Conservation (phyloP, 2,797 vertebrate genomes). For the Siniperca obscura region DNA sequence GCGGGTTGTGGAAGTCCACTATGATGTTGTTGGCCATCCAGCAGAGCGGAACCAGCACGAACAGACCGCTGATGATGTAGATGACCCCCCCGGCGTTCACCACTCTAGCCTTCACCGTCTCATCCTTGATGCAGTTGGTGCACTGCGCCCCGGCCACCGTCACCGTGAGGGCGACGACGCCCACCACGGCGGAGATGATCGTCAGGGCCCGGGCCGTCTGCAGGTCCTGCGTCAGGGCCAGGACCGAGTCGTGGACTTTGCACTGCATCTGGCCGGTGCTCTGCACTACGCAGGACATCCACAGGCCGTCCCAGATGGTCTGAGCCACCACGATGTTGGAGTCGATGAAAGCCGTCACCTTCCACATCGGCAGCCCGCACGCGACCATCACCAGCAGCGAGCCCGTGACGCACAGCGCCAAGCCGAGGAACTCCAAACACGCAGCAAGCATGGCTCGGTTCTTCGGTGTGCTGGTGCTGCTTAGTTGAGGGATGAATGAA, state of each 20-base stretch:
- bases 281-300: constrained; percentile 95
- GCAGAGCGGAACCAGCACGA: constrained; percentile 91
- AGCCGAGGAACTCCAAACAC: constrained; percentile 89
- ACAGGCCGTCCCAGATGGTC: constrained; percentile 93
- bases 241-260: constrained; percentile 91
- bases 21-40: constrained; percentile 96
- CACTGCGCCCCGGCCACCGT: constrained; percentile 93
- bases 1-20: constrained; percentile 90
- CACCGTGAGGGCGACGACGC: constrained; percentile 87
- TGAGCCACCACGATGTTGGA: constrained; percentile 94
- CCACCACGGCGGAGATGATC: constrained; percentile 86
- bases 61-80: constrained; percentile 88
- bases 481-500: neutral
- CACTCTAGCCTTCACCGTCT: constrained; percentile 85
- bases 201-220: constrained; percentile 91
- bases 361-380: constrained; percentile 93
- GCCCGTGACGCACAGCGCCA: constrained; percentile 88
- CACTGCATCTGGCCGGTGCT: constrained; percentile 96
- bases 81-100: constrained; percentile 88
- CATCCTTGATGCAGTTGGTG: constrained; percentile 90
- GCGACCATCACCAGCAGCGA: constrained; percentile 91
- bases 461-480: neutral
- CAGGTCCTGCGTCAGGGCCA: constrained; percentile 87
- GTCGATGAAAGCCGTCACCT: constrained; percentile 91
- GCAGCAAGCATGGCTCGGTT: constrained; percentile 85